phyloP scores from a whole-genome alignment of 2,113 vertebrate species.

The Laterallus jamaicensis region DNA sequence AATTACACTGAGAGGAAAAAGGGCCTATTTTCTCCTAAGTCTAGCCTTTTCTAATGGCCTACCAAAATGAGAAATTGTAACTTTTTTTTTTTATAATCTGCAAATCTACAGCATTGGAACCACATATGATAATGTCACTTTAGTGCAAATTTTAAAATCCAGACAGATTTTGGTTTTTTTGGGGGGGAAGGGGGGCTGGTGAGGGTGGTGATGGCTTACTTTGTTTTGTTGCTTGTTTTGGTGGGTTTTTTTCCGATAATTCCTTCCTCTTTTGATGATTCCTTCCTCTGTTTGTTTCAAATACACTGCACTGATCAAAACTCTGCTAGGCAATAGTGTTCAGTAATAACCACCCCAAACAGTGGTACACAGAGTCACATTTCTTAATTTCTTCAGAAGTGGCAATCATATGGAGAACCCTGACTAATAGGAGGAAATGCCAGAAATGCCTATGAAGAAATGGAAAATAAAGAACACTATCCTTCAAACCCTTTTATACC shows the following conservation, averaged over 20 bases:
- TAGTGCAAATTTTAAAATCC: not conserved
- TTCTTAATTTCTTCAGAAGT: not conserved
- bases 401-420: not conserved
- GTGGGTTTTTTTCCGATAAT: not conserved
- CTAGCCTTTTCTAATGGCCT: not conserved
- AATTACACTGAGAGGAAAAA: not conserved
- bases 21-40: not conserved
- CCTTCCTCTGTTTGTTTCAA: not conserved
- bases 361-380: not conserved
- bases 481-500: not conserved
- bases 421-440: not conserved
- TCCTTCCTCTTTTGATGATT: not conserved
- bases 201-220: no score
- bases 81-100: not conserved
- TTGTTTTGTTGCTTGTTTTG: no score
- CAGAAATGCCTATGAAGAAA: not conserved
- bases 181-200: no score
- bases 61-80: not conserved
- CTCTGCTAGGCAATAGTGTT: not conserved
- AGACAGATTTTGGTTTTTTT: not conserved
- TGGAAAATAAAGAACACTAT: not conserved
- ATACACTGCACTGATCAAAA: not conserved
- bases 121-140: not conserved
- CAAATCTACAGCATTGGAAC: not conserved
- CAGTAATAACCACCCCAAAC: not conserved